These are phyloP conservation scores for Dasyprocta punctata DNA, from an alignment of 2,113 vertebrate genomes.

Conservation along the genomic window DNA sequence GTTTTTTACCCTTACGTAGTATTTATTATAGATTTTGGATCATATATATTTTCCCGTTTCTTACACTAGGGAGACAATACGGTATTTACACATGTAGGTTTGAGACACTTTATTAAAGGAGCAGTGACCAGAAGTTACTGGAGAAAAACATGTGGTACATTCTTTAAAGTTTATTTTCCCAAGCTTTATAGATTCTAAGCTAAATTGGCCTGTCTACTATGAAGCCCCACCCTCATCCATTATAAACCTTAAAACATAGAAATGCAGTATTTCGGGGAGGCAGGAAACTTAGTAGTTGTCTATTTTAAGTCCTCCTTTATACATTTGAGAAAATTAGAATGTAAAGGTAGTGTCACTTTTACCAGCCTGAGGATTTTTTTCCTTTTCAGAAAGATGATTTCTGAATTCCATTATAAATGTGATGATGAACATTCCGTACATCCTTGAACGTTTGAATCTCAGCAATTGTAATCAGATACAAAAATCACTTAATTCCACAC, in stretches of 20 bases:
- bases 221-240: not conserved
- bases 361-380: not conserved
- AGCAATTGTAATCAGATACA: not conserved
- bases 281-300: not conserved
- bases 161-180: conserved; percentile 40
- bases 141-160: conserved; percentile 31
- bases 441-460: not conserved
- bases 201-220: not conserved
- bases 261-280: not conserved
- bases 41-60: too few relatives aligned
- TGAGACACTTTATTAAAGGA: conserved; percentile 40
- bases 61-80: too few relatives aligned
- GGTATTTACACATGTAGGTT: too few relatives aligned
- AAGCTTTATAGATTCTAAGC: conserved; percentile 33
- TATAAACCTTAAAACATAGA: not conserved
- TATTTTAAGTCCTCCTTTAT: not conserved
- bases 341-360: not conserved
- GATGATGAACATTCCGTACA: not conserved
- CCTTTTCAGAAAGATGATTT: not conserved
- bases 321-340: not conserved
- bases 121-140: not conserved
- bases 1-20: too few relatives aligned
- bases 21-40: too few relatives aligned
- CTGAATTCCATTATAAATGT: not conserved
- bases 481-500: not conserved